Evolutionary conservation across 2,113 vertebrate species (phyloP), one percentile per base, ranked within the genome.

Genomic region (Poeciliopsis retropinna): DNA sequence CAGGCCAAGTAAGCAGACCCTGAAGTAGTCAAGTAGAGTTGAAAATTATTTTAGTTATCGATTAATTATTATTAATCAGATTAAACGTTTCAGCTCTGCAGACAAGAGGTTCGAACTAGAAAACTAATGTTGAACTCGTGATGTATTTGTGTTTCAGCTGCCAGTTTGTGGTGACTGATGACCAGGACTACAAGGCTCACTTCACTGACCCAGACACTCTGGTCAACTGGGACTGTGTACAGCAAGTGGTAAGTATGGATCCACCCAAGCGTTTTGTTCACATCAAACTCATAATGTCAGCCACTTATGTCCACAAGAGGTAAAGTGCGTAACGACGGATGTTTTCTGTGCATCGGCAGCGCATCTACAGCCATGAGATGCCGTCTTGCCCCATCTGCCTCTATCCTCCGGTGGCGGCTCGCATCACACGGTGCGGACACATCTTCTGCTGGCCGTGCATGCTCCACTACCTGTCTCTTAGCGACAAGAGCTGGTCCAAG

Each of bases 371-470:
- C 94, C 98, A 99, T 67, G 98, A 99, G 92, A 97, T 99, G 90
- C 98, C 97, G 31, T 99, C 98, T 11, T 99, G 98, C 88, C 98
- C 98, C 13, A 99, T 99, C 88, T 99, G 98, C 92, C 95, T 99
- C 67, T 99, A 98, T 85, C 96, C 98, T 51, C 98, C 98, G 0
- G 92, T 97, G 0, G 97, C 96, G 29, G 98, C 98, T 34, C 98
- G 97, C 94, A 99, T 99, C 89, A 99, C 98, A 0, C 96, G 95
- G 65, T 99, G 98, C 34, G 98, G 98, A 61, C 98, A 99, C 89
- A 99, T 99, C 90, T 99, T 97, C 85, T 99, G 98, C 87, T 99
- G 98, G 98, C 95, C 97, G 0, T 99, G 98, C 90, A 98, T 99
- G 92, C 94, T 99, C 90, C 98, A 99, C 90, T 99, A 97, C 88